Conservation (phyloP, 2,888 invertebrate species). For the Cataglyphis livida region DNA sequence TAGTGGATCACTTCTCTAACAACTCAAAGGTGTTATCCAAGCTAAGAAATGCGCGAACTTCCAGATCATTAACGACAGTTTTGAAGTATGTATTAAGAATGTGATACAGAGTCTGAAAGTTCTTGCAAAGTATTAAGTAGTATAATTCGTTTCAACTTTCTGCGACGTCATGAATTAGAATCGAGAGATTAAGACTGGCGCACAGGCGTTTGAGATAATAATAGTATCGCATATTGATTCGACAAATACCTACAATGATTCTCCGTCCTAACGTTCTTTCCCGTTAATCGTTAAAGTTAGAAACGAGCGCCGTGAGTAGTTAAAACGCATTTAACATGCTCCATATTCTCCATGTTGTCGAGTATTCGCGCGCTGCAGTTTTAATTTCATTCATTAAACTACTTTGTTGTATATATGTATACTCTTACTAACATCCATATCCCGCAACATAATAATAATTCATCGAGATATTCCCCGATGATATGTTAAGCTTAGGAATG, state of each 20-base stretch:
- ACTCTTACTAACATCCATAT: constrained; percentile 3
- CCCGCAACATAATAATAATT: constrained; percentile 33
- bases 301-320: constrained; percentile 3
- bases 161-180: constrained; percentile 9
- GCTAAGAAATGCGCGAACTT: constrained; percentile 36
- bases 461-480: constrained; percentile 11
- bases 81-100: constrained; percentile 37
- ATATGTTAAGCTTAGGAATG: constrained; percentile 13
- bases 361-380: constrained; percentile 1
- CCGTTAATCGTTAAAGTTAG: constrained; percentile 22
- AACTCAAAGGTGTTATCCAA: constrained; percentile 18
- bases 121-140: constrained; percentile 15
- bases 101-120: constrained; percentile 5
- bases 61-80: constrained; percentile 35
- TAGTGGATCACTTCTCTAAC: constrained; percentile 21
- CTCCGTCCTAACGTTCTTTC: not conserved
- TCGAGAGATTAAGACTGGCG: not conserved
- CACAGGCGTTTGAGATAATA: not conserved
- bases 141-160: constrained; percentile 9
- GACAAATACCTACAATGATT: not conserved
- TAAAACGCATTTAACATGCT: constrained; percentile 16
- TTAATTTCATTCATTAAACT: constrained; percentile 43
- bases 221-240: not conserved
- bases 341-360: constrained; percentile 15
- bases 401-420: constrained; percentile 17